Evolutionary conservation across 2,113 vertebrate species (phyloP).

Genomic region (Erythrolamprus reginae): DNA sequence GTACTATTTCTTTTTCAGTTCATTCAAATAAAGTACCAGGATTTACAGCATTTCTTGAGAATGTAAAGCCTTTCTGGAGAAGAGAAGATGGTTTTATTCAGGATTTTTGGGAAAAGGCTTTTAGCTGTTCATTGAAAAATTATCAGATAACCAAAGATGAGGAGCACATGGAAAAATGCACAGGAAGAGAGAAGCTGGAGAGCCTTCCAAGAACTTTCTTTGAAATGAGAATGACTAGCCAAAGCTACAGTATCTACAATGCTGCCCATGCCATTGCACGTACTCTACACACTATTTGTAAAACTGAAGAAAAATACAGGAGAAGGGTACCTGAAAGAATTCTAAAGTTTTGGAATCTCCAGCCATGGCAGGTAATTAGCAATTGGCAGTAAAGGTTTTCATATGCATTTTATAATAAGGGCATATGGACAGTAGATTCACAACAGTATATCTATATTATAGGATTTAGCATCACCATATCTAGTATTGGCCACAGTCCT

Average conservation of each 20-base stretch:
- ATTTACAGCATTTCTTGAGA: constrained; percentile 9
- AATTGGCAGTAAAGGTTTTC: no score
- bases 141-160: not conserved
- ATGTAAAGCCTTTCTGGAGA: not conserved
- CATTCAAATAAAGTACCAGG: not conserved
- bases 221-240: not conserved
- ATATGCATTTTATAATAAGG: not conserved
- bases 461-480: not conserved
- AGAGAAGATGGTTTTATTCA: constrained; percentile 1
- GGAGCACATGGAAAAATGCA: not conserved
- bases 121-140: not conserved
- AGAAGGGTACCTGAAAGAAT: accelerated
- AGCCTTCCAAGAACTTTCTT: not conserved
- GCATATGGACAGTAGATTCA: not conserved
- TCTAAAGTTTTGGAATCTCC: not conserved
- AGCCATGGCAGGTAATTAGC: not conserved
- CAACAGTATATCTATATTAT: not conserved
- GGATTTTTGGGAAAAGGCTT: not conserved
- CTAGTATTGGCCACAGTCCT: not conserved
- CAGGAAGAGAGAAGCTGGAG: not conserved
- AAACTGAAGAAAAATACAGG: not conserved
- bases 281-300: not conserved
- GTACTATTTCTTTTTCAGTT: constrained; percentile 1
- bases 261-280: not conserved
- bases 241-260: not conserved